Percentiles rank a stretch among this genome's conserved stretches.
Evolutionary conservation across 1,140 invertebrate species (phyloP).

Genomic region (Homarus americanus): DNA sequence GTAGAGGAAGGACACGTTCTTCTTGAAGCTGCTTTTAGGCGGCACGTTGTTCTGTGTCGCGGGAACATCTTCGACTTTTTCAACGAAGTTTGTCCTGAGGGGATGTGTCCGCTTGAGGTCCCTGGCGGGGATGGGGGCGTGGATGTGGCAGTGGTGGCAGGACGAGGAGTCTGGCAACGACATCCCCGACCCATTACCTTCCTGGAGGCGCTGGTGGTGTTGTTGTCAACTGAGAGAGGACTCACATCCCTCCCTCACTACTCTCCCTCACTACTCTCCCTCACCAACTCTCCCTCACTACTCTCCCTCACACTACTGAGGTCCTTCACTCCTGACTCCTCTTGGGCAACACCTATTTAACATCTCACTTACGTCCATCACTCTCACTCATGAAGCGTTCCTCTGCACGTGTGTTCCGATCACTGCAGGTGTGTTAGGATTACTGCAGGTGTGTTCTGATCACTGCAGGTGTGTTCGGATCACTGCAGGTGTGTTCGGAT

Average conservation of each 20-base stretch:
- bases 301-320: too few species aligned
- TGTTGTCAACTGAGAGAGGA: neutral
- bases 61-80: neutral
- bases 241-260: constrained; percentile 2
- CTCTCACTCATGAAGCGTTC: too few species aligned
- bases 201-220: neutral
- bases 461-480: too few species aligned
- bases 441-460: too few species aligned
- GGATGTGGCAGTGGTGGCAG: constrained; percentile 69
- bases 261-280: neutral
- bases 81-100: constrained; percentile 31
- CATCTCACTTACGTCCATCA: too few species aligned
- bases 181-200: constrained; percentile 15
- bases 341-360: too few species aligned
- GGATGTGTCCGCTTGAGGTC: constrained; percentile 63
- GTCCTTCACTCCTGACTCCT: too few species aligned
- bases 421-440: too few species aligned
- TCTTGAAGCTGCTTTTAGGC: constrained; percentile 21
- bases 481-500: too few species aligned
- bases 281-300: neutral
- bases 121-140: constrained; percentile 54
- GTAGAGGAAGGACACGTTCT: constrained; percentile 67
- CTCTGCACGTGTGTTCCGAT: too few species aligned
- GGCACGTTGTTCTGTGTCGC: neutral
- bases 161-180: constrained; percentile 36